Base-by-base conservation (phyloP, 1,140 invertebrate species). In the Papilio xuthus region DNA sequence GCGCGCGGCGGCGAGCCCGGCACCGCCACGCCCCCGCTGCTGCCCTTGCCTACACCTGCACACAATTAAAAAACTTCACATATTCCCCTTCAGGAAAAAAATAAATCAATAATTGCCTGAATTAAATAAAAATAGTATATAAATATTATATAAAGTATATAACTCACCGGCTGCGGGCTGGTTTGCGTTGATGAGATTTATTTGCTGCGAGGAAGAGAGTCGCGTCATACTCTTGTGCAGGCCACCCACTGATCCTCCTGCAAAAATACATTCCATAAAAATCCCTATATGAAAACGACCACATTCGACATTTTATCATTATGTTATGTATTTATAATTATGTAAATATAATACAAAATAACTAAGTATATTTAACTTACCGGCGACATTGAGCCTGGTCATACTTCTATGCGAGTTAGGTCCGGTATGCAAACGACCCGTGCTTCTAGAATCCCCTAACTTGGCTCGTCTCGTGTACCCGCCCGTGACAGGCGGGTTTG, bases 151-250 rank as follows among this genome's bases (percentile, higher is more conserved):
- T 20, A 37, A 6, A 81, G 74, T 63, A 73, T 69, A 18, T 56
- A 56, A 75, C 78, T 84, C 75, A 85, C 81, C 80, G 32, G 69
- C 79, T 70, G 73, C 81, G 28, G 84, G 69, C 32, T 81, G 77
- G 15, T 79, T 83, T 20, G 81, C 78, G 76, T 86, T 89, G 26
- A 86, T 89, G 67, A 84, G 88, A 83, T 91, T 94, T 82, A 96
- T 96, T 86, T 96, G 95, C 86, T 96, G 96, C 73, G 96, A 97
- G 10, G 96, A 96, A 80, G 96, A 97, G 56, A 97, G 90, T 53
- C 96, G 94, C n/a, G 96, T 97, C 96, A 97, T 97, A 87, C 96
- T 97, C 87, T 97, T 97, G 87, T 97, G 96, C 1, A 97, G 93
- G n/a, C 96, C 96, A 12, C 96, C 96, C 20, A 97, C 96, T 7